Base-by-base conservation (phyloP, 2,888 invertebrate genomes). In the Listrodromus nycthemerus region DNA sequence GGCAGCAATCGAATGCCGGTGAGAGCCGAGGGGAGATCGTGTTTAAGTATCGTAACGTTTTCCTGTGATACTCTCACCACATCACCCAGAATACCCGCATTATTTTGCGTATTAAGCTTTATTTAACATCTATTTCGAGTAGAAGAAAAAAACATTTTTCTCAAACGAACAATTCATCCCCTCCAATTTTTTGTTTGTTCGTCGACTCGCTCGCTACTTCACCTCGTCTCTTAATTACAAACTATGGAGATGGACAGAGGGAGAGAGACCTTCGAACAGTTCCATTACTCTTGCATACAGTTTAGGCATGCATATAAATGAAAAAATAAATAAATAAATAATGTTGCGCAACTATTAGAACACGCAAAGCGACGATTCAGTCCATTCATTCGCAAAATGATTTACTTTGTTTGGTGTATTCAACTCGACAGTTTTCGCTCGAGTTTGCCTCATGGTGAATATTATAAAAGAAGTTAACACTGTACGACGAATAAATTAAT, bases 11-110 rank as follows among this genome's bases (percentile, higher is more conserved):
- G 73, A 73, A n/a, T 79, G 37, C 70, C 67, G 87, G 88, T 89
- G 91, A 91, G 91, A 86, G 88, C 91, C 91, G 92, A 92, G 92
- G 92, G 90, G 89, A 88, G 76, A 86, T 87, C 87, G 89, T 83
- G 85, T 75, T 89, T n/a, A 85, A 91, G 89, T 85, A 71, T 88
- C 83, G 71, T 89, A 90, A 88, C 89, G 87, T 88, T 91, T 87
- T 91, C 88, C 89, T 90, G 93, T 90, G 93, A 93, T 92, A 86
- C 85, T 87, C 91, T 92, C 90, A 88, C 87, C 77, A 93, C 92
- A 93, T n/a, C 37, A 24, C 67, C 48, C 37, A 41, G 65, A 76
- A 76, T 58, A 45, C 19, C 48, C 41, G 24, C n/a, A 37, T 74
- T 67, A 52, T 74, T 33, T 71, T 45, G 24, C 48, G 13, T 58